Evolutionary conservation across 2,888 invertebrate genomes (phyloP).

Genomic region (Epirrhoe tristata): DNA sequence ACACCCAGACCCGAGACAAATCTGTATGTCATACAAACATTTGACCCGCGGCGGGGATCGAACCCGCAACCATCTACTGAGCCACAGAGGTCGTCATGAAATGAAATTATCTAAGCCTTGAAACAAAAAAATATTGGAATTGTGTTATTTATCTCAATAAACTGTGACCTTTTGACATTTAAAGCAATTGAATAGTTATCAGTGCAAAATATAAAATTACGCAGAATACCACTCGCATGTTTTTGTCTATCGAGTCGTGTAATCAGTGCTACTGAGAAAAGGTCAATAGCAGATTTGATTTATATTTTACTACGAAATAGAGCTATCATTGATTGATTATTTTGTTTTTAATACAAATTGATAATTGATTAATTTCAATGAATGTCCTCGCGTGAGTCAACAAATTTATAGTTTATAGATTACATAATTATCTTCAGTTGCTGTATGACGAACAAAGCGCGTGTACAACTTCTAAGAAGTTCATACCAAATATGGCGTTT

Average conservation of each 20-base stretch:
- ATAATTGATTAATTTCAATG: slow-evolving; percentile 10
- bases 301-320: slow-evolving; percentile 13
- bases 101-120: too few species aligned
- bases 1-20: too few species aligned
- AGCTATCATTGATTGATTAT: slow-evolving; percentile 11
- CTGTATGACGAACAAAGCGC: background rate
- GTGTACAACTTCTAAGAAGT: background rate
- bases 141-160: background rate
- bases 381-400: slow-evolving; percentile 11
- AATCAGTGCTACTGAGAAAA: slow-evolving; percentile 28
- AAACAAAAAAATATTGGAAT: too few species aligned
- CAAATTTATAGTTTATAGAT: background rate
- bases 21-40: too few species aligned
- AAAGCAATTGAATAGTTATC: slow-evolving; percentile 2
- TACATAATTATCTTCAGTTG: background rate
- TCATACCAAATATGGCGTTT: background rate
- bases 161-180: background rate
- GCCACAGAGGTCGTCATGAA: too few species aligned
- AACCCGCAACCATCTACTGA: background rate
- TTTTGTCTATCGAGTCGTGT: slow-evolving; percentile 14
- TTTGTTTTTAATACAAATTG: slow-evolving; percentile 16
- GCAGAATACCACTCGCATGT: background rate
- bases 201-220: slow-evolving; percentile 12
- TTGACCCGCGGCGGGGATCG: too few species aligned
- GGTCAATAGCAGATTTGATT: slow-evolving; percentile 31